These are phyloP conservation scores for Drosophila persimilis DNA, from an alignment of 1,140 invertebrate genomes.

Conservation along the genomic window DNA sequence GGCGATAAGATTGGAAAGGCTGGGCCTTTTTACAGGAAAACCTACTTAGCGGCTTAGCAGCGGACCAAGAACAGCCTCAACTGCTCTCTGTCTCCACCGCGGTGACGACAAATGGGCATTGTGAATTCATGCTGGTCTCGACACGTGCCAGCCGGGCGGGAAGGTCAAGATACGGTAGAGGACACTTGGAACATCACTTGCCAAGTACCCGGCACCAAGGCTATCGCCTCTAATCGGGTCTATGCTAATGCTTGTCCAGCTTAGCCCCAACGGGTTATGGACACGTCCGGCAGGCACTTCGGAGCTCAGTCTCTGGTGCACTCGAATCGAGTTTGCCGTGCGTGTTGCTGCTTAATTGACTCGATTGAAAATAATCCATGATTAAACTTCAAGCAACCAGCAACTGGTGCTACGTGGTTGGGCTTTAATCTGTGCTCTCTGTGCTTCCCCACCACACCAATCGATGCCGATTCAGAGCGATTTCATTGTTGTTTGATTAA, in stretches of 20 bases:
- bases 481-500: conserved; percentile 62
- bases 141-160: conserved; percentile 54
- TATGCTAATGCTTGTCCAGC: conserved; percentile 3
- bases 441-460: conserved; percentile 2
- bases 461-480: conserved; percentile 1
- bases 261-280: conserved; percentile 26
- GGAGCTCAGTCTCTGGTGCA: not conserved
- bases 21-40: conserved; percentile 27
- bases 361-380: conserved; percentile 7
- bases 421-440: not conserved
- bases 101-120: conserved; percentile 69
- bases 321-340: conserved; percentile 1
- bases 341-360: conserved; percentile 7
- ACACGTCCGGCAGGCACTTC: conserved; percentile 7
- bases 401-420: conserved; percentile 37
- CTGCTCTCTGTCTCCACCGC: conserved; percentile 11
- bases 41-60: conserved; percentile 64
- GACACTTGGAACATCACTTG: conserved; percentile 17
- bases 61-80: conserved; percentile 1
- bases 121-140: conserved; percentile 66
- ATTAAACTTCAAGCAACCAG: conserved; percentile 12
- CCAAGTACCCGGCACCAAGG: conserved; percentile 5
- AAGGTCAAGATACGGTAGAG: conserved; percentile 36
- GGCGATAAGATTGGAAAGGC: conserved; percentile 10
- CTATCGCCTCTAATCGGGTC: not conserved